Base-by-base conservation (phyloP, 2,797 vertebrate genomes). In the Etheostoma nigrum region DNA sequence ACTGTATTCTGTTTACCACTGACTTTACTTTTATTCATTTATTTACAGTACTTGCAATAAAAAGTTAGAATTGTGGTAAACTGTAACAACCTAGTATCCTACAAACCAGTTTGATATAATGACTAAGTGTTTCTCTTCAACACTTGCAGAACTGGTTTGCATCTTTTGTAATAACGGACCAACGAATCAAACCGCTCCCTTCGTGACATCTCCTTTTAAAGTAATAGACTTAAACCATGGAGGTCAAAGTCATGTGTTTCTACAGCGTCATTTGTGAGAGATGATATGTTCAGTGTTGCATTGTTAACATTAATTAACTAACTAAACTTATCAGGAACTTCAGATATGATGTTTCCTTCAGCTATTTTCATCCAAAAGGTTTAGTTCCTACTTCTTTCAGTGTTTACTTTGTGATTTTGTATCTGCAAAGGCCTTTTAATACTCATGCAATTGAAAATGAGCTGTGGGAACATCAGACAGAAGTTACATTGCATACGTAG, bases 381-480 rank as follows among this genome's bases (percentile, higher is more conserved):
- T 49, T 18, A 60, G n/a, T 40, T 23, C 11, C n/a, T 36, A 6
- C 2, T 47, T 62, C 16, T 45, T n/a, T 18, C 9, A 7, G 6
- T 27, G n/a, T 67, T 58, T 30, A 48, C 18, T 33, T 67, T 9
- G 5, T 10, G 7, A 15, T 77, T 73, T 30, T 55, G 57, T 36
- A 72, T 74, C 8, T 42, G 18, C n/a, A 49, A n/a, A 21, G 4
- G 4, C 42, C 42, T 60, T 68, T 36, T 73, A 62, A 19, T 67
- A 48, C 5, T 42, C 6, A 18, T 18, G 19, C 25, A 74, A 64
- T 6, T 59, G 45, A 72, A 67, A 21, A 45, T 66, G 0, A 47
- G 59, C 47, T 72, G 27, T 4, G 13, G 16, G 9, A n/a, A 51
- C 9, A 4, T 16, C 8, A 61, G 16, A 36, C 8, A 63, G 5